Evolutionary conservation across 2,113 vertebrate genomes (phyloP).

Genomic region (Canis aureus): DNA sequence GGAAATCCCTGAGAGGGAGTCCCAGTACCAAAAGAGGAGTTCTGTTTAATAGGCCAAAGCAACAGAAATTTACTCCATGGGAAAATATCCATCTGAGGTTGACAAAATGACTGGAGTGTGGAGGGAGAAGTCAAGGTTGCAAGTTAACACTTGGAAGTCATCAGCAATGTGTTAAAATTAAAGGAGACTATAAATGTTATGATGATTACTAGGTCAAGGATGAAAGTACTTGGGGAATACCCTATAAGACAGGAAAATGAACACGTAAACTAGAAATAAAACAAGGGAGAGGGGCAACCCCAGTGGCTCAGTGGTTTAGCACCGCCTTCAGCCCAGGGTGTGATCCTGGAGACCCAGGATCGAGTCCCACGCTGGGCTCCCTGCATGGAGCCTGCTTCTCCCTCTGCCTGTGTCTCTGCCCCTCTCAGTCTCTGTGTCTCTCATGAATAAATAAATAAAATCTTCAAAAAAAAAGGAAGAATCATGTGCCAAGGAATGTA

Average conservation of each 20-base stretch:
- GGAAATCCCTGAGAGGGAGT: not conserved
- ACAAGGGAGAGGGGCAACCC: not conserved
- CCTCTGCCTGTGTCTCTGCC: no score
- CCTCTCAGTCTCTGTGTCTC: no score
- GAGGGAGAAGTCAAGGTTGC: not conserved
- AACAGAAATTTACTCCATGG: not conserved
- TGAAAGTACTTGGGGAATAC: not conserved
- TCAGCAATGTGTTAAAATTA: not conserved
- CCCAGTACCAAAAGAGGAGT: not conserved
- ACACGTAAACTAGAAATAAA: not conserved
- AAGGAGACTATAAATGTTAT: not conserved
- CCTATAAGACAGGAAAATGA: not conserved
- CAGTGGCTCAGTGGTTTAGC: no score
- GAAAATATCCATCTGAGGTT: not conserved
- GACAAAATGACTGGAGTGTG: no score
- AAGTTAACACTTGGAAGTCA: not conserved
- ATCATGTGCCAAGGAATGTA: not conserved
- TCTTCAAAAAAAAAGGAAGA: no score
- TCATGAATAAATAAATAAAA: no score
- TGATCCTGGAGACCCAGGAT: no score
- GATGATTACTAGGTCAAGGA: not conserved
- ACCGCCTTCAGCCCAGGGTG: no score
- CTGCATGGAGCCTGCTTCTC: no score
- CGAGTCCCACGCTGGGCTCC: no score
- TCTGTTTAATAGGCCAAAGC: not conserved